Conservation (phyloP, 2,113 vertebrate species). For the Poeciliopsis prolifica region DNA sequence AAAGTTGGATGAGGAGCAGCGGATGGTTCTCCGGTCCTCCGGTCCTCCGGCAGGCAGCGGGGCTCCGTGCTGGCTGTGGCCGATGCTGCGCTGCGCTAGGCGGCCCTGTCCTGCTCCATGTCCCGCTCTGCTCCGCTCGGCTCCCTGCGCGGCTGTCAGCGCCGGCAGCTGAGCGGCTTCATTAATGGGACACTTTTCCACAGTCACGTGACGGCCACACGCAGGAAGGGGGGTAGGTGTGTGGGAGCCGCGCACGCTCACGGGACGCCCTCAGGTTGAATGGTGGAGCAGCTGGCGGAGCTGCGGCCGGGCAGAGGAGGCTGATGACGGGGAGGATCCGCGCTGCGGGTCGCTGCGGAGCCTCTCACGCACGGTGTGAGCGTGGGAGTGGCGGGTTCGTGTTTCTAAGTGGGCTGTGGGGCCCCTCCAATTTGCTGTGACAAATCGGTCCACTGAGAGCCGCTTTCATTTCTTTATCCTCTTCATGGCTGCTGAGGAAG, state of each 20-base stretch:
- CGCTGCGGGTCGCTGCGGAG: neutral
- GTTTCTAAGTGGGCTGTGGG: neutral
- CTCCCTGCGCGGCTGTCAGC: slow-evolving; percentile 83
- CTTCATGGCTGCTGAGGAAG: neutral
- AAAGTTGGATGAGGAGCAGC: slow-evolving; percentile 30
- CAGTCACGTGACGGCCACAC: slow-evolving; percentile 88
- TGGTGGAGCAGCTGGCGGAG: slow-evolving; percentile 79
- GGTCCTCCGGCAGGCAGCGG: slow-evolving; percentile 46
- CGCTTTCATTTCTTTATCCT: neutral
- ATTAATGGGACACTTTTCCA: slow-evolving; percentile 92
- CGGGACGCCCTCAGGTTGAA: slow-evolving; percentile 73
- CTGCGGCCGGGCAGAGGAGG: slow-evolving; percentile 61
- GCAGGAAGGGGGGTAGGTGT: slow-evolving; percentile 64
- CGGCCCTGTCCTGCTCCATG: slow-evolving; percentile 71
- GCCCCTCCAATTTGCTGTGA: neutral
- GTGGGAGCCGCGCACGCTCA: slow-evolving; percentile 78
- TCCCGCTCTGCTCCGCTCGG: slow-evolving; percentile 84
- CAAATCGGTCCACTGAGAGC: neutral
- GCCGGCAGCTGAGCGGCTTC: slow-evolving; percentile 92
- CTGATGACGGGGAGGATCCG: slow-evolving; percentile 21
- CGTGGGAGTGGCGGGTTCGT: slow-evolving; percentile 13
- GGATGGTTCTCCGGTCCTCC: neutral
- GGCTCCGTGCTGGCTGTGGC: slow-evolving; percentile 64
- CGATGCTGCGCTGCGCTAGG: slow-evolving; percentile 76
- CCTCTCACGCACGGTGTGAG: slow-evolving; percentile 7